These are phyloP conservation scores for Lochmaea capreae DNA, from an alignment of 2,888 invertebrate genomes.

Conservation along the genomic window DNA sequence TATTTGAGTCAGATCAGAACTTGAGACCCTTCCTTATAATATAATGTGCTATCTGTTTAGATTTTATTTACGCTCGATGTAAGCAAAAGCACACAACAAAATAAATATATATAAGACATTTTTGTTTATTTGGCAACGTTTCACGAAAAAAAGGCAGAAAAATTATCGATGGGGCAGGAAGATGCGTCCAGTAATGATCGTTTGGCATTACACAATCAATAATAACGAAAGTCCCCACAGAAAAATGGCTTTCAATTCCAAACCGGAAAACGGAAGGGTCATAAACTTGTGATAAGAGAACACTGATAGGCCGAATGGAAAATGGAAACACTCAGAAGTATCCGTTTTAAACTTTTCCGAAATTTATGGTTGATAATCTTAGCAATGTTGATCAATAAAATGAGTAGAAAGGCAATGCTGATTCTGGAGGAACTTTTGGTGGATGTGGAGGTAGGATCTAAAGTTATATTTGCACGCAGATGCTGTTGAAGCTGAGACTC, in stretches of 20 bases:
- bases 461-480: no score
- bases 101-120: not conserved
- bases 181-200: slow-evolving; percentile 31
- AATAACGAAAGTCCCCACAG: slow-evolving; percentile 5
- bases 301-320: slow-evolving; percentile 33
- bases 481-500: no score
- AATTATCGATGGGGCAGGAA: slow-evolving; percentile 22
- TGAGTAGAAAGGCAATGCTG: no score
- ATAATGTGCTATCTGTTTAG: no score
- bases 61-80: no score
- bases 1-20: no score
- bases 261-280: slow-evolving; percentile 19
- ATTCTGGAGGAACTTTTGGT: no score
- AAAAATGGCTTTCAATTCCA: slow-evolving; percentile 33
- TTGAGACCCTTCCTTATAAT: no score
- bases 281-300: slow-evolving; percentile 27
- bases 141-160: slow-evolving; percentile 4
- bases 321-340: slow-evolving; percentile 31
- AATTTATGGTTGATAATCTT: not conserved
- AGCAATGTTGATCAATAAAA: no score
- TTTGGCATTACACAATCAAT: slow-evolving; percentile 27
- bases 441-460: no score
- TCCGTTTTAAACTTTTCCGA: slow-evolving; percentile 12
- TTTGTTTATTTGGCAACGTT: slow-evolving; percentile 20
- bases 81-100: not conserved